Percentiles rank a stretch among this genome's conserved stretches.
Evolutionary conservation across 1,140 invertebrate species (phyloP).

Genomic region (Acromyrmex echinatior): DNA sequence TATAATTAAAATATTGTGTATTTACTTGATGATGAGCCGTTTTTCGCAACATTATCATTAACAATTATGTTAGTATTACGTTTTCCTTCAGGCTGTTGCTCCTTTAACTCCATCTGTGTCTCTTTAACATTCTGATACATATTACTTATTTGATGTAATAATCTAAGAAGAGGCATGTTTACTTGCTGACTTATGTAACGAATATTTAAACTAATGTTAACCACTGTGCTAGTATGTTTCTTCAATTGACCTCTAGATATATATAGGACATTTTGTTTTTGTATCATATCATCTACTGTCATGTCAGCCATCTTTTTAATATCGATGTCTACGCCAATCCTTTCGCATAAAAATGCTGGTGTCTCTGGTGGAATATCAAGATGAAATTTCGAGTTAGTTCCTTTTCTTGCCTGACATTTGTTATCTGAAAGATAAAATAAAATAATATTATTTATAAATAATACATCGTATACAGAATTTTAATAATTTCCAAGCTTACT

Average conservation of each 20-base stretch:
- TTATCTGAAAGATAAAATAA: conserved; percentile 66
- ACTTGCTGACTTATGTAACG: conserved; percentile 96
- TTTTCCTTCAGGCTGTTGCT: conserved; percentile 88
- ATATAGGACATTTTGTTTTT: conserved; percentile 93
- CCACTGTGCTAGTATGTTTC: conserved; percentile 95
- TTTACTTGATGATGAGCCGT: conserved; percentile 88
- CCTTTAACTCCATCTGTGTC: conserved; percentile 95
- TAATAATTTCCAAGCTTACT: conserved; percentile 69
- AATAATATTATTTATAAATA: not conserved
- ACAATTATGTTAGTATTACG: conserved; percentile 85
- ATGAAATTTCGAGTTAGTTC: conserved; percentile 86
- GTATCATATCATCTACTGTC: conserved; percentile 94
- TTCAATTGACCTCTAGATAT: conserved; percentile 95
- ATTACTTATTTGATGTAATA: conserved; percentile 98
- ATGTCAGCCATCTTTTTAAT: conserved; percentile 96
- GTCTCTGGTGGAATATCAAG: conserved; percentile 92
- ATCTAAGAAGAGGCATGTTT: conserved; percentile 97
- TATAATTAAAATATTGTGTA: conserved; percentile 38
- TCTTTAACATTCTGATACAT: conserved; percentile 99
- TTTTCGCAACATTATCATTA: conserved; percentile 83
- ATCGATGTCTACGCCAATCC: conserved; percentile 95
- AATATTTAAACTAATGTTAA: conserved; percentile 95
- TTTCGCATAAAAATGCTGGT: conserved; percentile 97
- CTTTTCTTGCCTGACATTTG: conserved; percentile 80
- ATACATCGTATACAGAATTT: not conserved